These are phyloP conservation scores for Xiphophorus maculatus DNA, from an alignment of 2,113 vertebrate genomes.

Conservation along the genomic window DNA sequence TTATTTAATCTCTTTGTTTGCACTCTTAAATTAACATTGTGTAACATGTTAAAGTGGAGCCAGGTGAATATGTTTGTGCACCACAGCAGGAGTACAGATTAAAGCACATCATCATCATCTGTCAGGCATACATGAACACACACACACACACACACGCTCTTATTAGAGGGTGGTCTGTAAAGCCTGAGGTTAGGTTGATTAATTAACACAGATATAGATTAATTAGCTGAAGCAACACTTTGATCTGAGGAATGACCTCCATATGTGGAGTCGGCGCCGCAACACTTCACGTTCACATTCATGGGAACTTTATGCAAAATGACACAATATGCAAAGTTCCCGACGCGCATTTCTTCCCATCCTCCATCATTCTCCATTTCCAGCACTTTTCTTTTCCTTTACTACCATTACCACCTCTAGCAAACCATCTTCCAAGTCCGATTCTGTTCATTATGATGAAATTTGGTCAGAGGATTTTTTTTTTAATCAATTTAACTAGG, in stretches of 20 bases:
- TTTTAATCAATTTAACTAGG: background rate
- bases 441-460: background rate
- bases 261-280: constrained; percentile 49
- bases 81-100: background rate
- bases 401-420: background rate
- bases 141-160: constrained; percentile 31
- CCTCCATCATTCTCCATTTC: too few species aligned
- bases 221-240: constrained; percentile 73
- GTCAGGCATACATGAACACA: constrained; percentile 22
- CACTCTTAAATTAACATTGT: constrained; percentile 23
- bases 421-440: background rate
- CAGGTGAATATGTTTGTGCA: constrained; percentile 21
- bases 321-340: too few species aligned
- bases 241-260: constrained; percentile 73
- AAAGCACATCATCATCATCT: background rate
- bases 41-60: constrained; percentile 55
- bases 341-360: background rate
- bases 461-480: background rate
- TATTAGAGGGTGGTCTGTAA: constrained; percentile 63
- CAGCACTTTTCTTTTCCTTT: background rate
- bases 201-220: constrained; percentile 77
- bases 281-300: background rate
- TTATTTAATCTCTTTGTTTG: constrained; percentile 9
- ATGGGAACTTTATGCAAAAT: background rate
- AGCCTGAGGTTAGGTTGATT: constrained; percentile 75